Conservation (phyloP, 2,797 vertebrate species). For the Rhadinocentrus ornatus region DNA sequence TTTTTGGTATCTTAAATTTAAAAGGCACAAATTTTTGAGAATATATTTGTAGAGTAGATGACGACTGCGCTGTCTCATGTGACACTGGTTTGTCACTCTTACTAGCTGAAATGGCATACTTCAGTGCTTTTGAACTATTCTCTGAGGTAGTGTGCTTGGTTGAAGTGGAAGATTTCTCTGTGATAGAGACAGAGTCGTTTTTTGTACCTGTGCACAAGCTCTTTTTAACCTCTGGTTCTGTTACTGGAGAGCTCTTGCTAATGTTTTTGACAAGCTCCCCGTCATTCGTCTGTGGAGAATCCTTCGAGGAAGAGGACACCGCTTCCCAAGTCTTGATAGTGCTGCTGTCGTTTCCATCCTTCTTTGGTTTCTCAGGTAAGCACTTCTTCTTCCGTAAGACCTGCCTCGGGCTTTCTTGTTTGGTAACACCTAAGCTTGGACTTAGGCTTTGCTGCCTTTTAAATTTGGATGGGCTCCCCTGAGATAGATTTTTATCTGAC, state of each 20-base stretch:
- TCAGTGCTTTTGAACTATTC: conserved; percentile 30
- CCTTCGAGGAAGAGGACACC: background rate
- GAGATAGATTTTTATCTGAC: conserved; percentile 19
- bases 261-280: conserved; percentile 22
- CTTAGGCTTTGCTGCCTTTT: conserved; percentile 18
- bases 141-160: conserved; percentile 36
- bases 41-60: conserved; percentile 19
- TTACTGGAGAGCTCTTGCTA: conserved; percentile 5
- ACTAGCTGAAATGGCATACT: background rate
- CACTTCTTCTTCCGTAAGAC: conserved; percentile 19
- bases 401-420: conserved; percentile 30
- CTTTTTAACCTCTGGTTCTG: conserved; percentile 6
- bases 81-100: conserved; percentile 10
- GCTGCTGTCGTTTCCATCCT: conserved; percentile 11
- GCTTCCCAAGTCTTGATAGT: conserved; percentile 16
- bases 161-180: conserved; percentile 22
- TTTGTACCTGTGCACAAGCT: conserved; percentile 1
- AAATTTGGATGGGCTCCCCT: conserved; percentile 14
- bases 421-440: conserved; percentile 20
- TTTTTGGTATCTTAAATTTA: conserved; percentile 78
- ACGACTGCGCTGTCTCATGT: background rate
- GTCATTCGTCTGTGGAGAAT: conserved; percentile 33
- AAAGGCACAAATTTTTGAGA: conserved; percentile 7
- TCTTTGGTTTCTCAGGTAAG: conserved; percentile 15
- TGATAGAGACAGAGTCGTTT: background rate